Conservation (phyloP, 2,888 invertebrate species). For the Lasioglossum pauxillum region DNA sequence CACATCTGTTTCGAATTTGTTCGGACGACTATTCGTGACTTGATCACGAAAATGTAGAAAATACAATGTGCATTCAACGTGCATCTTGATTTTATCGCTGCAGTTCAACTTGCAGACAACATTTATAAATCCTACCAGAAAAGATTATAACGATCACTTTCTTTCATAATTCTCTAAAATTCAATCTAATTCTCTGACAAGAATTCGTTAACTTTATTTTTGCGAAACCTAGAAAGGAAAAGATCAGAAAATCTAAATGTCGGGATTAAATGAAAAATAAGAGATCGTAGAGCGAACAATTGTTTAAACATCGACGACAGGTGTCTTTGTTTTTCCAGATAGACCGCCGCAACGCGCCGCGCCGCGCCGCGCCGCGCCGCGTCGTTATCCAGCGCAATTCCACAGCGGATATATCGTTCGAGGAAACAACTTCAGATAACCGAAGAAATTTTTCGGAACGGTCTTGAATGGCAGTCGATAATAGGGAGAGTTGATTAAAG, state of each 20-base stretch:
- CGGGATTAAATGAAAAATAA: background rate
- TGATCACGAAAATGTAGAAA: background rate
- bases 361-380: background rate
- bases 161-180: background rate
- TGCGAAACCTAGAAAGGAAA: no score
- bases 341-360: background rate
- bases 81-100: no score
- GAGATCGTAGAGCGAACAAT: background rate
- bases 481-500: slow-evolving; percentile 11
- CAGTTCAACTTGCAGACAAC: no score
- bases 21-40: background rate
- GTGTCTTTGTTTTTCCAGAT: background rate
- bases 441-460: background rate
- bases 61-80: background rate
- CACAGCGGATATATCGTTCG: background rate
- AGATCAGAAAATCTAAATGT: background rate
- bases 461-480: slow-evolving; percentile 14
- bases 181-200: background rate
- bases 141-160: background rate
- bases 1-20: background rate
- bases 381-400: background rate
- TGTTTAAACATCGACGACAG: background rate
- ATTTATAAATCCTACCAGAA: no score
- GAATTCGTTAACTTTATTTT: background rate
- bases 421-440: background rate